These are phyloP conservation scores for Schlechtendalia chinensis DNA, from an alignment of 1,140 invertebrate genomes.

Conservation along the genomic window DNA sequence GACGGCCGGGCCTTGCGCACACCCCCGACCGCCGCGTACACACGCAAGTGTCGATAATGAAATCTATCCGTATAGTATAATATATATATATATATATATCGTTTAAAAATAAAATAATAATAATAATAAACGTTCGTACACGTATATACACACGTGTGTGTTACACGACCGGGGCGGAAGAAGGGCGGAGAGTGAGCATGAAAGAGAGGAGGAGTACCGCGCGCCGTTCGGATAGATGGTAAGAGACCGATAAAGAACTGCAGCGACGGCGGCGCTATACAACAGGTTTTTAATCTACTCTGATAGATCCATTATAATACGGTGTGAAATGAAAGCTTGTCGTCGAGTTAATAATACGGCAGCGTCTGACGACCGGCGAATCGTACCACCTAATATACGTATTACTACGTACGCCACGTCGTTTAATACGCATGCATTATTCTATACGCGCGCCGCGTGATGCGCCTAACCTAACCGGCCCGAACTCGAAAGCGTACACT, in stretches of 20 bases:
- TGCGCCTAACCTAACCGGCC: too few species aligned
- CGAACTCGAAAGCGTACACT: too few species aligned
- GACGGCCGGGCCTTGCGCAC: too few species aligned
- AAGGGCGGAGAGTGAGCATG: background rate
- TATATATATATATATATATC: background rate
- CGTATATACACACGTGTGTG: too few species aligned
- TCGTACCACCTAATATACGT: background rate
- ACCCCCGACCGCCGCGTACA: background rate
- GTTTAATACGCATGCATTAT: too few species aligned
- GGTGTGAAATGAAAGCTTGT: slow-evolving; percentile 48
- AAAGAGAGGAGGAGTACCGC: background rate
- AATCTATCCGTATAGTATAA: background rate
- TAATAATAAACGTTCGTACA: background rate
- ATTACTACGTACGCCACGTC: background rate
- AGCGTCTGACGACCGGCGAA: slow-evolving; percentile 18
- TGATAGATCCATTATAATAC: slow-evolving; percentile 39
- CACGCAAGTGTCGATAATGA: slow-evolving; percentile 2
- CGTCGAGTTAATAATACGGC: slow-evolving; percentile 44
- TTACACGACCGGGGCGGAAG: too few species aligned
- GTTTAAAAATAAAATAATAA: background rate
- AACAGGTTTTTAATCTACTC: slow-evolving; percentile 40
- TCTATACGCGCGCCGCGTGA: too few species aligned
- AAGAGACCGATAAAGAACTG: slow-evolving; percentile 20
- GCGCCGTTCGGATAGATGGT: background rate
- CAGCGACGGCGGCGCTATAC: slow-evolving; percentile 28